These are phyloP conservation scores for Antechinus stuartii DNA, from an alignment of 2,113 vertebrate species.

Conservation along the genomic window DNA sequence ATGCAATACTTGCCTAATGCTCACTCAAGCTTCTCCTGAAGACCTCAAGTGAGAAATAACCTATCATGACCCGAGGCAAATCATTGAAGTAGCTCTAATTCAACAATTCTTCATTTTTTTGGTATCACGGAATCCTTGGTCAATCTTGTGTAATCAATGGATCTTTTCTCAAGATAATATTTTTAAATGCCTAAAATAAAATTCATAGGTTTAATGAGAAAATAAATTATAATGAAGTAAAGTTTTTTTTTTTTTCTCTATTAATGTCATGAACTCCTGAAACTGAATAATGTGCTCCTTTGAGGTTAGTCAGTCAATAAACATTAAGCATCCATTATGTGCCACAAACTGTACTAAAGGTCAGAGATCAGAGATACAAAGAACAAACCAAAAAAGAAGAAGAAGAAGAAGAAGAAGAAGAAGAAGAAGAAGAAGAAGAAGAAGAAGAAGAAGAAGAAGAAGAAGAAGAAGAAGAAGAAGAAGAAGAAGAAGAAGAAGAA, in stretches of 20 bases:
- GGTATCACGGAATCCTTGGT: too few species aligned
- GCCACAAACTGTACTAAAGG: neutral
- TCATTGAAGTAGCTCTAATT: neutral
- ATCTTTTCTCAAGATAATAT: neutral
- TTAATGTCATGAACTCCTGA: neutral
- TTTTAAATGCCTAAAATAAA: neutral
- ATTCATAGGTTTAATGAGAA: neutral
- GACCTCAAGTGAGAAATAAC: neutral
- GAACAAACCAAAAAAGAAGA: neutral
- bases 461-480: too few species aligned
- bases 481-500: neutral
- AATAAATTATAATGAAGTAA: neutral
- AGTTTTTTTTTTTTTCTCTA: neutral
- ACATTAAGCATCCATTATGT: neutral
- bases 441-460: too few species aligned
- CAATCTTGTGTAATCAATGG: neutral
- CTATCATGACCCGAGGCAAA: neutral
- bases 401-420: too few species aligned
- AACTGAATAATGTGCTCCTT: neutral
- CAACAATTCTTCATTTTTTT: neutral
- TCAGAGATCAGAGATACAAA: neutral
- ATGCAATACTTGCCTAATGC: neutral
- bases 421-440: too few species aligned
- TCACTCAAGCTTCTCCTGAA: neutral
- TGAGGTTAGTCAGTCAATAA: neutral